A percentile compares a stretch with the other conserved stretches of the same genome.
Conservation (phyloP, 2,797 vertebrate species). For the Platyrinchus mystaceus region DNA sequence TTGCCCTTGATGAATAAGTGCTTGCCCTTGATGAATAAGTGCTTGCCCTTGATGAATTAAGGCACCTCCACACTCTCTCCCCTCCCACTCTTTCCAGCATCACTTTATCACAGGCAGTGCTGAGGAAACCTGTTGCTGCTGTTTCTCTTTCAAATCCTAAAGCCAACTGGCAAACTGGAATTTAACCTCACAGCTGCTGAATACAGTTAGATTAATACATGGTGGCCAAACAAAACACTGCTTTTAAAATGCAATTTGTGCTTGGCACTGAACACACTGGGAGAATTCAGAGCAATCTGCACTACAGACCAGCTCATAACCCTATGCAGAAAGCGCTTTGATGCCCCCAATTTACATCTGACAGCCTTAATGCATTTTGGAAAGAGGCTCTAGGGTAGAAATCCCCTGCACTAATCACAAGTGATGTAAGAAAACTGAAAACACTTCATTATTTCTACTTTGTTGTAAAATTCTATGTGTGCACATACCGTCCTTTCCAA, state of each 20-base stretch:
- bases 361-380: constrained; percentile 59
- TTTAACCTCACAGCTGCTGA: constrained; percentile 65
- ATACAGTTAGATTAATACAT: background rate
- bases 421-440: constrained; percentile 36
- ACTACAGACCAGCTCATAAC: constrained; percentile 12
- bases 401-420: background rate
- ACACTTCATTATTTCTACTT: constrained; percentile 29
- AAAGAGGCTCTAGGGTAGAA: background rate
- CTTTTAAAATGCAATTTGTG: constrained; percentile 66
- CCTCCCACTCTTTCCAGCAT: background rate
- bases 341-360: constrained; percentile 48
- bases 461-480: background rate
- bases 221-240: constrained; percentile 56
- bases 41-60: constrained; percentile 6
- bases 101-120: background rate
- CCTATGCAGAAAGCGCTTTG: constrained; percentile 7
- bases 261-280: constrained; percentile 3
- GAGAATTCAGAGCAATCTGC: constrained; percentile 36
- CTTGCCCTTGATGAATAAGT: constrained; percentile 1
- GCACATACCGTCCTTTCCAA: background rate
- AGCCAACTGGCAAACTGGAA: constrained; percentile 40
- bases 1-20: background rate
- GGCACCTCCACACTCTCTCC: background rate
- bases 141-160: constrained; percentile 41
- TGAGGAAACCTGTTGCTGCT: constrained; percentile 44